Base-by-base conservation (phyloP, 2,797 vertebrate species). In the Syndactyla subalaris region DNA sequence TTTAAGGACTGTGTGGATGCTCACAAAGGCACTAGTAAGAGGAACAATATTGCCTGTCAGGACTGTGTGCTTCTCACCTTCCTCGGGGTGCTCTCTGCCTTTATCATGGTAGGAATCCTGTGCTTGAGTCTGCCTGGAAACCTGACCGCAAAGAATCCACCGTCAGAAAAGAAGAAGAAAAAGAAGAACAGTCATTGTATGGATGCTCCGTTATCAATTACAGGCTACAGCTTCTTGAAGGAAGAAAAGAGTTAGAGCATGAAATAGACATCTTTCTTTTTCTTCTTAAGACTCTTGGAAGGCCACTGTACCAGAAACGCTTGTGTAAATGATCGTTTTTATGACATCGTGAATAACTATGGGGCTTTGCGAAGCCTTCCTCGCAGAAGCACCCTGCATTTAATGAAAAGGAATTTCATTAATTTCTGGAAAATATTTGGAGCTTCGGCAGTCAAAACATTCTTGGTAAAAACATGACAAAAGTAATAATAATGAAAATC, bases 101-200 rank as follows among this genome's bases (percentile, higher is more conserved):
- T 99, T 99, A 98, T 99, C 99, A 58, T 99, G 99, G 97, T 99
- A 99, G 77, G 99, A 98, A 96, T 99, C 99, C 98, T 98, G 98
- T 65, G 98, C 98, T 97, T 98, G 99, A 95, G 98, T 98, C 98
- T 98, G 99, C 98, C 99, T 99, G 97, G 97, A 98, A 98, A 98
- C 98, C 99, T 99, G 98, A 95, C 65, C 85, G n/a, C 85, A 91
- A 54, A 71, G 85, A 92, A 97, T 75, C 72, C 95, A 96, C 57
- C 41, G 58, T 34, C 91, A 81, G 66, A 94, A 91, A 97, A 84
- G 93, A 95, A 93, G 46, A 49, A 49, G 73, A 84, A 88, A 91
- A 88, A 90, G 59, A 80, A 78, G n/a, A 71, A 65, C 87, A 71
- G 36, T 93, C 41, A 95, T 71, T 84, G 91, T 72, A 74, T 4